phyloP scores from a whole-genome alignment of 2,113 vertebrate species.

The Pipa parva region DNA sequence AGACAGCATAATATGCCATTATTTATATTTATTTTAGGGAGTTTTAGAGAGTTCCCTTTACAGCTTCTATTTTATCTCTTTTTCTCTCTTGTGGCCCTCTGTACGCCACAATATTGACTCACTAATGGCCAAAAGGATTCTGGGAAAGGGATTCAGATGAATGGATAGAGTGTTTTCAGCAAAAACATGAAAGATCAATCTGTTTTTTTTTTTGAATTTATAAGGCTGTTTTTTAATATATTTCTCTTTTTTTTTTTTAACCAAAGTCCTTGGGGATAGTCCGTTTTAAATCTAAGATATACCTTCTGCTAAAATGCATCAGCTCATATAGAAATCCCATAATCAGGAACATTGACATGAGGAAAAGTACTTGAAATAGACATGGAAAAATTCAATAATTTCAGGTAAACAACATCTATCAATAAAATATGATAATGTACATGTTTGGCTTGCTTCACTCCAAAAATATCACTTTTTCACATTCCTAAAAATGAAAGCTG shows the following conservation, averaged over 20 bases:
- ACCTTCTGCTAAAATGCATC: neutral
- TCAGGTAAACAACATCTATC: no score
- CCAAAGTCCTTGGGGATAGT: neutral
- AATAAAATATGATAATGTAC: no score
- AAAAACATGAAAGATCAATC: conserved; percentile 8
- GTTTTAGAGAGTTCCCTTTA: conserved; percentile 22
- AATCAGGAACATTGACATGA: no score
- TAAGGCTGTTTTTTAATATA: conserved; percentile 19
- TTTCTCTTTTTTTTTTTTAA: neutral
- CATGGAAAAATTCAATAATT: no score
- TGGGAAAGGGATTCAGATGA: conserved; percentile 20
- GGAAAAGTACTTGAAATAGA: no score
- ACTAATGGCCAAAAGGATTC: conserved; percentile 24
- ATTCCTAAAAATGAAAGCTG: no score
- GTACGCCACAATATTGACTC: conserved; percentile 29
- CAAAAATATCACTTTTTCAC: no score
- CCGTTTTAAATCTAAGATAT: conserved; percentile 1
- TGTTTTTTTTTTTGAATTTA: conserved; percentile 19
- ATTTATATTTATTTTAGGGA: conserved; percentile 29
- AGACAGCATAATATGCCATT: conserved; percentile 8
- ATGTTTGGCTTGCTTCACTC: no score
- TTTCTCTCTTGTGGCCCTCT: conserved; percentile 10
- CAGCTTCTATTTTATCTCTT: conserved; percentile 11
- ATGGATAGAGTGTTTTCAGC: conserved; percentile 9
- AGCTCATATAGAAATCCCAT: no score